Conservation (phyloP, 2,888 invertebrate genomes). For the Patella pellucida region DNA sequence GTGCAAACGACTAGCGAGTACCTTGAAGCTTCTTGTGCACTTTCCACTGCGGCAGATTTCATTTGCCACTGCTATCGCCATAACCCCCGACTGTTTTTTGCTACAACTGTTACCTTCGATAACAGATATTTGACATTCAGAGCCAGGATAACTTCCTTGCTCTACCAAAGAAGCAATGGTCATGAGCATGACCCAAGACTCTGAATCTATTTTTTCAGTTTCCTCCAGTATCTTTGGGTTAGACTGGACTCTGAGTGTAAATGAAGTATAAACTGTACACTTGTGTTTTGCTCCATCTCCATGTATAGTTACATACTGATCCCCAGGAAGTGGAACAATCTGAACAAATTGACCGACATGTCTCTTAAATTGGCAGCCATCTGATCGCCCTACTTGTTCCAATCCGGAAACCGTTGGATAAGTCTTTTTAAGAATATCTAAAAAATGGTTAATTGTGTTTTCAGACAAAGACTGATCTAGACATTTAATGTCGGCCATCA, state of each 20-base stretch:
- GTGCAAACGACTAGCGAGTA: neutral
- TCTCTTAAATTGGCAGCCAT: neutral
- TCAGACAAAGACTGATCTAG: neutral
- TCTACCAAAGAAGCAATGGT: neutral
- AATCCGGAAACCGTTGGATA: neutral
- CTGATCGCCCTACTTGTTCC: neutral
- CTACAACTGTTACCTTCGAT: neutral
- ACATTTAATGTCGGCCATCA: neutral
- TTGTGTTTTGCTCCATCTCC: conserved; percentile 2
- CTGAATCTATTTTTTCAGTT: neutral
- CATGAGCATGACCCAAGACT: neutral
- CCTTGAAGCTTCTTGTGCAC: neutral
- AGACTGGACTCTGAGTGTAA: neutral
- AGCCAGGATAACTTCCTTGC: neutral
- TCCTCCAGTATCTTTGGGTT: neutral
- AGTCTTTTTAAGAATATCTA: neutral
- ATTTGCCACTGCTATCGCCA: neutral
- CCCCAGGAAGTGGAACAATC: neutral
- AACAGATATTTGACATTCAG: neutral
- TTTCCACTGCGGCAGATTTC: neutral
- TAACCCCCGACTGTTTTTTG: neutral
- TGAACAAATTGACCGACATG: neutral
- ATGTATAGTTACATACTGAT: neutral
- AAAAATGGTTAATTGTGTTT: neutral
- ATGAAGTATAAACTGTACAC: neutral